Conservation (phyloP, 2,113 vertebrate species). For the Cynocephalus volans region DNA sequence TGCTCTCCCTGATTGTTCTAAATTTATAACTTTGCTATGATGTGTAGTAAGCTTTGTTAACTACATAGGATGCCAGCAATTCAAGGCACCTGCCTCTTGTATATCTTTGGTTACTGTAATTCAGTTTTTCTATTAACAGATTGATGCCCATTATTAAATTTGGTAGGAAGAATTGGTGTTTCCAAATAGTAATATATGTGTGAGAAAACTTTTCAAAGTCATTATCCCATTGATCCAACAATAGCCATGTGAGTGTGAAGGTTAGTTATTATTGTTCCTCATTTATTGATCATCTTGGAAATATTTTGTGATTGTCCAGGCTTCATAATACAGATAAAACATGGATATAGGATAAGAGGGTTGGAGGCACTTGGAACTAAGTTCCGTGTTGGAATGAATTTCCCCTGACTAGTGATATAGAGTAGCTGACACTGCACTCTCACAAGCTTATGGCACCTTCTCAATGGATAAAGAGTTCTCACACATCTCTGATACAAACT, state of each 20-base stretch:
- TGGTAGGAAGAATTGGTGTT: neutral
- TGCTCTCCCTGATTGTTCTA: neutral
- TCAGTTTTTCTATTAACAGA: neutral
- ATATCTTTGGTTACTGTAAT: neutral
- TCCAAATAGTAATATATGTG: neutral
- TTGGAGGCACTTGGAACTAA: neutral
- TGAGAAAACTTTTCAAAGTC: neutral
- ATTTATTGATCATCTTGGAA: neutral
- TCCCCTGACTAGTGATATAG: too few species aligned
- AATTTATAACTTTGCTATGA: neutral
- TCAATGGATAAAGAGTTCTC: neutral
- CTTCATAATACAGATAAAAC: neutral
- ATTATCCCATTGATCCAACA: constrained; percentile 22
- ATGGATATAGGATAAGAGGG: neutral
- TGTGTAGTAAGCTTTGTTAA: neutral
- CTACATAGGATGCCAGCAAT: neutral
- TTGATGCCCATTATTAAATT: neutral
- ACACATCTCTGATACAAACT: neutral
- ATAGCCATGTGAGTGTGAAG: neutral
- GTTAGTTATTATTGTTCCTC: neutral
- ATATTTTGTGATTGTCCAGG: neutral
- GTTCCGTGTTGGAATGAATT: neutral
- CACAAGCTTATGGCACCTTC: neutral
- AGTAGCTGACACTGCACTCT: neutral
- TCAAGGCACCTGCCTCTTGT: neutral